Evolutionary conservation across 2,888 invertebrate genomes (phyloP).

Genomic region (Idaea biselata): DNA sequence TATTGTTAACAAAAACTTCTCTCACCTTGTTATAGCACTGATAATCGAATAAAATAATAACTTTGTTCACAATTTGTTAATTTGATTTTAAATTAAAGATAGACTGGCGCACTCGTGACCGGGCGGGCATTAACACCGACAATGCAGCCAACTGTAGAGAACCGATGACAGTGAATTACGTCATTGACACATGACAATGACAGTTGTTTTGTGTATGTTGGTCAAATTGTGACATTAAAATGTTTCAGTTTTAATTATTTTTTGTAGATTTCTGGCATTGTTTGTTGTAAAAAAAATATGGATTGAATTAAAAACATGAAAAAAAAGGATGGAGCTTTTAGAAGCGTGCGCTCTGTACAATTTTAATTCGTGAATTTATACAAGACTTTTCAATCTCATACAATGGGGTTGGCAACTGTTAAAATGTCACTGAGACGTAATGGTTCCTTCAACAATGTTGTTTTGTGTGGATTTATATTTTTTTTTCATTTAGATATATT

Average conservation of each 20-base stretch:
- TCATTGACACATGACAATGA: constrained; percentile 25
- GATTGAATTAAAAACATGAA: too few relatives aligned
- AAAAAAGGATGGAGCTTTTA: too few relatives aligned
- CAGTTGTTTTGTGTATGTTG: constrained; percentile 8
- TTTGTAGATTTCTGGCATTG: background rate
- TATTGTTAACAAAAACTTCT: constrained; percentile 11
- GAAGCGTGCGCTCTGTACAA: too few relatives aligned
- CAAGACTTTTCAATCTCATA: too few relatives aligned
- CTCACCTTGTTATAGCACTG: constrained; percentile 29
- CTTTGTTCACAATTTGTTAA: constrained; percentile 26
- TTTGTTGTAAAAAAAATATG: too few relatives aligned
- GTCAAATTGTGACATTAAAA: background rate
- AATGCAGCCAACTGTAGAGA: constrained; percentile 56
- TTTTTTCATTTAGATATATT: too few relatives aligned
- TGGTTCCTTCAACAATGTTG: too few relatives aligned
- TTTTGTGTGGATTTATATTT: too few relatives aligned
- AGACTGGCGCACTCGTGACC: constrained; percentile 66
- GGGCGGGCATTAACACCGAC: constrained; percentile 70
- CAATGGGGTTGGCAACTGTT: too few relatives aligned
- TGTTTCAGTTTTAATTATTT: background rate
- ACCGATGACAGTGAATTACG: constrained; percentile 17
- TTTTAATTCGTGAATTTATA: too few relatives aligned
- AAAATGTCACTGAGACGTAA: too few relatives aligned
- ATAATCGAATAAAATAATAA: constrained; percentile 25
- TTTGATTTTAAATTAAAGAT: constrained; percentile 28